phyloP scores from a whole-genome alignment of 2,888 invertebrate genomes.

The Xestia sexstrigata region DNA sequence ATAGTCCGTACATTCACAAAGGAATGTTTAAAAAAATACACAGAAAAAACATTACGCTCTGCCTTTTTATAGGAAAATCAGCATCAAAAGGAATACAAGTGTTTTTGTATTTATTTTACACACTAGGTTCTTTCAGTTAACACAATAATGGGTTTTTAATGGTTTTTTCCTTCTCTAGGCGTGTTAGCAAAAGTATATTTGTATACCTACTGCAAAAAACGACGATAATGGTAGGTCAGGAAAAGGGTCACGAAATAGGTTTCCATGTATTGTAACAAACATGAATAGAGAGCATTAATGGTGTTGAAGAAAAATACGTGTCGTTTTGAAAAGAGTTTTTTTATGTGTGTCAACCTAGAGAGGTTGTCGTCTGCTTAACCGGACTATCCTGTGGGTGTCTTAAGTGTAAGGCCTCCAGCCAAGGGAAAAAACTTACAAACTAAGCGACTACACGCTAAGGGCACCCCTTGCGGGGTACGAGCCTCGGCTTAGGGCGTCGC shows the following conservation, averaged over 20 bases:
- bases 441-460: no score
- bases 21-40: not conserved
- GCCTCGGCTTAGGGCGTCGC: no score
- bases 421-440: no score
- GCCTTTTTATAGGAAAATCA: constrained; percentile 4
- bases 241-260: constrained; percentile 19
- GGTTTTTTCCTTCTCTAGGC: not conserved
- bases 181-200: not conserved
- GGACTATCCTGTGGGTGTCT: no score
- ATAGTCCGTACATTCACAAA: not conserved
- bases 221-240: not conserved
- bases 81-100: not conserved
- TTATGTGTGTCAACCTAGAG: no score
- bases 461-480: no score
- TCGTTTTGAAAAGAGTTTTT: not conserved
- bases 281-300: not conserved
- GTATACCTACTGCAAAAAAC: not conserved
- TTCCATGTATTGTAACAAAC: constrained; percentile 15
- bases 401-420: no score
- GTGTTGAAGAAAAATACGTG: not conserved
- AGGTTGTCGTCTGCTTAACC: no score
- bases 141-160: constrained; percentile 25
- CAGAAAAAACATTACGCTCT: constrained; percentile 3
- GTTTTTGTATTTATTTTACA: constrained; percentile 3
- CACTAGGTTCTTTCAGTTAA: constrained; percentile 3